Percentiles rank a stretch among this genome's conserved stretches.
Evolutionary conservation across 1,140 invertebrate genomes (phyloP).

Genomic region (Solen grandis): DNA sequence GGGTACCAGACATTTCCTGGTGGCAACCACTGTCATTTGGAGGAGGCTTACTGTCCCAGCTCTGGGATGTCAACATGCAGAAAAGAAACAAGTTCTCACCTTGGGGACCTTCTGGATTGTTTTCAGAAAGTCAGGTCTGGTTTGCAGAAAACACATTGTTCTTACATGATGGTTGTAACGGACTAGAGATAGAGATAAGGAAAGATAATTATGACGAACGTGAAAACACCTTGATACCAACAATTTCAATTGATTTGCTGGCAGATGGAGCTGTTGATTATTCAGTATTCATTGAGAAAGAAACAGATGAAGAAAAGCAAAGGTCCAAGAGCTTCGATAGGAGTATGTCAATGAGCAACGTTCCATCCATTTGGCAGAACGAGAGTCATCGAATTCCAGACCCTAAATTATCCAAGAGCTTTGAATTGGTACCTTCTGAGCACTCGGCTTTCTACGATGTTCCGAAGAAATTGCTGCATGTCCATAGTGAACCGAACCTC

Average conservation of each 20-base stretch:
- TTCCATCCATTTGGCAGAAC: conserved; percentile 54
- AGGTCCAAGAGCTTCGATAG: conserved; percentile 41
- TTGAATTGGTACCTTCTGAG: conserved; percentile 70
- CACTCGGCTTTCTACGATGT: conserved; percentile 71
- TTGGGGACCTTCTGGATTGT: conserved; percentile 18
- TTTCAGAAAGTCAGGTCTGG: conserved; percentile 26
- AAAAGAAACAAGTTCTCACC: conserved; percentile 51
- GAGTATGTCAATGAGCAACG: conserved; percentile 61
- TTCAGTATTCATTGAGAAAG: conserved; percentile 50
- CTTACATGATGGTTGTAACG: not conserved
- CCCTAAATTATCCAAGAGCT: conserved; percentile 62
- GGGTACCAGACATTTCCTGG: conserved; percentile 12
- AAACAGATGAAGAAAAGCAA: conserved; percentile 27
- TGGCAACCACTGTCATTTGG: conserved; percentile 34
- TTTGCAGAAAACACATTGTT: conserved; percentile 38
- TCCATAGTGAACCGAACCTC: conserved; percentile 68
- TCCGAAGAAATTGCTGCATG: conserved; percentile 67
- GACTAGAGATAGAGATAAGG: not conserved
- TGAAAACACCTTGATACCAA: conserved; percentile 63
- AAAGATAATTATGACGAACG: not conserved
- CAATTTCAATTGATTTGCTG: conserved; percentile 63
- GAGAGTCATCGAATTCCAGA: conserved; percentile 25
- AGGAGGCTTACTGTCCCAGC: conserved; percentile 48
- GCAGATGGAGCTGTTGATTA: conserved; percentile 55
- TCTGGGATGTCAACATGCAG: conserved; percentile 69